Base-by-base conservation (phyloP, 2,113 vertebrate species). In the Ahaetulla prasina region DNA sequence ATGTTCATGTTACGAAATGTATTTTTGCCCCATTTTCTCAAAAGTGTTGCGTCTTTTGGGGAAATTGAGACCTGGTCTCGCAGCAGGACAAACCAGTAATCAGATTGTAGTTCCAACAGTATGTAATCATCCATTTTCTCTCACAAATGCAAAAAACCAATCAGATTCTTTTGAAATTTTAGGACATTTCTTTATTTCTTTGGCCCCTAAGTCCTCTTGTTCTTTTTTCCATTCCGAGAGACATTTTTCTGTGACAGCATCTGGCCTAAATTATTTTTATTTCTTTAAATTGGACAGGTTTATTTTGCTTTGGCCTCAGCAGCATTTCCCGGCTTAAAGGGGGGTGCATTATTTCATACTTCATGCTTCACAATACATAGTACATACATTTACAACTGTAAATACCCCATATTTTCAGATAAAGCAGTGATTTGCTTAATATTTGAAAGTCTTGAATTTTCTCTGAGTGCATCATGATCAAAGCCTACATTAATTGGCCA, bases 71-170 rank as follows among this genome's bases (percentile, higher is more conserved):
- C 96, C 96, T 94, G 95, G 88, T 96, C 94, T 96, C 93, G 96
- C 95, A 49, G 97, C 97, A 95, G 96, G 96, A 96, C 97, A 97
- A 89, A 97, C 97, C 95, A 98, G 97, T 98, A 98, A 98, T 97
- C 98, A 98, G 95, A 98, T 98, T 96, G 96, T 97, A 94, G 96
- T 97, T 30, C 94, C 97, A 94, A 97, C 98, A 97, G 63, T 89
- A 80, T 91, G 87, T 80, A 80, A 60, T 55, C 87, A 54, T 52
- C 30, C 85, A 55, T 23, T 90, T 43, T 90, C 45, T 23, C n/a
- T 49, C 35, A 50, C 35, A 85, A 25, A 63, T 53, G 39, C 39
- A 88, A 68, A 45, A 43, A 8, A 57, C 30, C 87, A 60, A 10
- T 49, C 49, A 45, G 27, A 30, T 25, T n/a, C 10, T 53, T 92